Base-by-base conservation (phyloP, 2,797 vertebrate species). In the Rhadinocentrus ornatus region DNA sequence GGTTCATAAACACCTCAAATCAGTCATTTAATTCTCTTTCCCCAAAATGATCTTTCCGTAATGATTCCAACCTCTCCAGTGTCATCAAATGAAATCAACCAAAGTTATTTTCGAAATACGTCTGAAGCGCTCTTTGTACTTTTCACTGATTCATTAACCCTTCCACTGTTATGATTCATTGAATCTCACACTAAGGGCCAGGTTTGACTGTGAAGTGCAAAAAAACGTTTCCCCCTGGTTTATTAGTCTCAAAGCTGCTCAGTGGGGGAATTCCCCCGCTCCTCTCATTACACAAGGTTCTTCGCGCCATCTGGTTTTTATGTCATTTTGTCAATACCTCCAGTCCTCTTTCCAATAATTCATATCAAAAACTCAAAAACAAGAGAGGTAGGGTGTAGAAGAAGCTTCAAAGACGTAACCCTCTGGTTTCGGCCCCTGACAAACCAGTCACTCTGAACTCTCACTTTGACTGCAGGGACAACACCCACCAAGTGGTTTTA, bases 291-390 rank as follows among this genome's bases (percentile, higher is more conserved):
- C 79, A 77, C 68, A 26, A 70, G 71, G 32, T 80, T 60, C 74
- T 68, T 73, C 39, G 37, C 64, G 75, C 54, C 75, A 63, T 75
- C 58, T 69, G 60, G 62, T 70, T 63, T 61, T 29, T 67, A 62
- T 73, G 59, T 86, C 84, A 80, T 50, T 1, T 29, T 27, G n/a
- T 77, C 59, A 75, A 22, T n/a, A 2, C 72, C 64, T 77, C 50
- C 13, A 37, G 26, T 80, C 60, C 35, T 79, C 73, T 82, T 87
- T 89, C 88, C 73, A 87, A 80, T 84, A 80, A 80, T 66, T 60
- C 56, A 80, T 73, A 82, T 76, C 52, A 78, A 59, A 46, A 48
- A 48, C 41, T 15, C 53, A 62, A 39, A 69, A 68, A 55, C 18
- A 18, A 29, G 16, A 68, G 64, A 48, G 24, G 7, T 6, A 31